Evolutionary conservation across 2,797 vertebrate genomes (phyloP), one percentile per base, ranked within the genome.

Genomic region (Linurgus olivaceus): DNA sequence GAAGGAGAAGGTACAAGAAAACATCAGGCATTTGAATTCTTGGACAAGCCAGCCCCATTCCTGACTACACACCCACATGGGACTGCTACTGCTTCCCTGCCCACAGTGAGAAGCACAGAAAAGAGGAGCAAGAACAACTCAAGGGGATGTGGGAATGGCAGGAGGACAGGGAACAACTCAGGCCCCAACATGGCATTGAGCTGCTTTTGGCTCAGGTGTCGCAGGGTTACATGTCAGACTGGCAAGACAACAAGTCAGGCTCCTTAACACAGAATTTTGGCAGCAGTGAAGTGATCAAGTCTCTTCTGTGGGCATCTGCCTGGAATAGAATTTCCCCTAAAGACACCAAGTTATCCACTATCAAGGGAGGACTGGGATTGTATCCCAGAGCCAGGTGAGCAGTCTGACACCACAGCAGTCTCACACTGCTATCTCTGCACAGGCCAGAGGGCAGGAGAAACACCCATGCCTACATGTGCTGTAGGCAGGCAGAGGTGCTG

Each of bases 141-240:
- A 66, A 13, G 74, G 44, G 71, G 40, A 45, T 3, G 8, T 3
- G 31, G 51, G 47, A 86, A 76, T 1, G 13, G 74, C 23, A 85
- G 45, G 11, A 83, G 23, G 38, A 54, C 23, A 83, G 18, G 14
- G 35, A 71, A 44, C 42, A 85, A 28, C 57, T 77, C 61, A 54
- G n/a, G 17, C 19, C 24, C 14, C 33, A 63, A 51, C 19, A 71
- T 0, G 8, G 50, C 0, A 0, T 8, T 31, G 31, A 75, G 37
- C 51, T 76, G 55, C 59, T 63, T 59, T 74, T 71, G 37, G 71
- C 48, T 67, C 45, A 45, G 79, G 62, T 88, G 51, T 31, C 75
- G 52, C 79, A 76, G 61, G 24, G 51, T 57, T 80, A 77, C 2
- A 1, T 29, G 67, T 78, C 73, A 84, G 20, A 55, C 33, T 58